Evolutionary conservation across 1,140 invertebrate species (phyloP).

Genomic region (Conus betulinus): DNA sequence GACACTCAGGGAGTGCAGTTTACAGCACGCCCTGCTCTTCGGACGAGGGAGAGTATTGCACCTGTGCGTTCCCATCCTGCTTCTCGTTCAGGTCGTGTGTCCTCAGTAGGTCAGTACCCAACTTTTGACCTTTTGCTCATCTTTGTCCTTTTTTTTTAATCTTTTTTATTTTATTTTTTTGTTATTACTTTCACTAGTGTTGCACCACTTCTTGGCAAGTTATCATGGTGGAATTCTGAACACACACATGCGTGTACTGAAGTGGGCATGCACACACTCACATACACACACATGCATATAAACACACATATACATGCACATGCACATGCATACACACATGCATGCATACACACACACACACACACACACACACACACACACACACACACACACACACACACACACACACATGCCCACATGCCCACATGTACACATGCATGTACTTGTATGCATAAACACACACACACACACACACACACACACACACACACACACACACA

Average conservation of each 20-base stretch:
- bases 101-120: slow-evolving; percentile 17
- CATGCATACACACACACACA: slow-evolving; percentile 20
- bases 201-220: too few relatives aligned
- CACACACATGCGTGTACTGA: neutral
- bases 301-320: neutral
- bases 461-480: neutral
- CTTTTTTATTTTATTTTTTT: too few relatives aligned
- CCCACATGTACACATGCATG: too few relatives aligned
- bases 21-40: slow-evolving; percentile 56
- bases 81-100: slow-evolving; percentile 13
- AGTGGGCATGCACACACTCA: neutral
- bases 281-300: slow-evolving; percentile 1
- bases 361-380: neutral
- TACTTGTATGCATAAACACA: neutral
- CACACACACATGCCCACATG: too few relatives aligned
- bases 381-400: neutral
- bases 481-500: neutral
- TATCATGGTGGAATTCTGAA: too few relatives aligned
- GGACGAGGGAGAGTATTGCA: slow-evolving; percentile 48
- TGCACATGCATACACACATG: slow-evolving; percentile 15
- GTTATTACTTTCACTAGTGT: too few relatives aligned
- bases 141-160: too few relatives aligned
- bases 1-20: slow-evolving; percentile 63
- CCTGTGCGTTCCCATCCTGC: slow-evolving; percentile 8
- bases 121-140: too few relatives aligned